These are phyloP conservation scores for Lumbricus terrestris DNA, from an alignment of 2,888 invertebrate genomes.

Conservation along the genomic window DNA sequence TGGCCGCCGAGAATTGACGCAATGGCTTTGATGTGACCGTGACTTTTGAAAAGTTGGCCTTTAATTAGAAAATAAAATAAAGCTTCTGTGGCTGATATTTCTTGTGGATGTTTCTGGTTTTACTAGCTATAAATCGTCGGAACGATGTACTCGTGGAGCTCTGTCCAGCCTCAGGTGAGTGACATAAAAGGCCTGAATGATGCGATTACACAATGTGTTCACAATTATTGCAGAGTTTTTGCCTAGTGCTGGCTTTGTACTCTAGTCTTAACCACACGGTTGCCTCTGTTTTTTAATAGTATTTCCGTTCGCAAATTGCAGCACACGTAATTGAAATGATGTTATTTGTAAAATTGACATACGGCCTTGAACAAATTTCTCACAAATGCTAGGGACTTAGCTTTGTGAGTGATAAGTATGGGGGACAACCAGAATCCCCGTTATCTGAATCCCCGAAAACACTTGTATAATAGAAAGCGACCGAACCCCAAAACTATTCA, in stretches of 20 bases:
- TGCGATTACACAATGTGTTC: neutral
- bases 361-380: too few species aligned
- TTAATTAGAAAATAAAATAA: neutral
- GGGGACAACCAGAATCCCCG: too few species aligned
- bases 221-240: neutral
- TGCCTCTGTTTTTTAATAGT: neutral
- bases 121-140: neutral
- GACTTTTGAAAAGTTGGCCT: neutral
- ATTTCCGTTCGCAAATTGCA: neutral
- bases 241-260: neutral
- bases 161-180: constrained; percentile 6
- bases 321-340: neutral
- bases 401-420: too few species aligned
- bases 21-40: neutral
- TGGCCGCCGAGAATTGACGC: neutral
- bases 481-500: too few species aligned
- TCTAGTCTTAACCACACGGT: neutral
- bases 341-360: too few species aligned
- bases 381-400: too few species aligned
- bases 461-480: too few species aligned
- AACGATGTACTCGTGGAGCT: neutral
- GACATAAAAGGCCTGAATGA: neutral
- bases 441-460: too few species aligned
- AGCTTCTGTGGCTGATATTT: neutral
- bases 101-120: neutral